These are phyloP conservation scores for Bombyx mandarina DNA, from an alignment of 1,140 invertebrate genomes.

Conservation along the genomic window DNA sequence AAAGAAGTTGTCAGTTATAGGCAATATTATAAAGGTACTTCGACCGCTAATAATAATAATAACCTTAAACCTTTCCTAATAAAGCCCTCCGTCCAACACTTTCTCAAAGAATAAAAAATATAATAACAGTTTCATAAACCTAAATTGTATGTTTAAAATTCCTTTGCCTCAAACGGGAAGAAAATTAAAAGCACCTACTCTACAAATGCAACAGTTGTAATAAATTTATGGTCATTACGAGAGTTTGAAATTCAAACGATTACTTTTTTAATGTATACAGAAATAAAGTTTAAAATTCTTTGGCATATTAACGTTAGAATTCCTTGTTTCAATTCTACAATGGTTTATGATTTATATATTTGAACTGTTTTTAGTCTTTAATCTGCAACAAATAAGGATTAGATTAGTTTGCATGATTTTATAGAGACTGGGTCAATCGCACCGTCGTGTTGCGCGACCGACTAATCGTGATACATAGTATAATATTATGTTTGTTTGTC, in stretches of 20 bases:
- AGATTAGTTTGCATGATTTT: not conserved
- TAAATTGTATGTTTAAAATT: constrained; percentile 2
- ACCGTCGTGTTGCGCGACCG: constrained; percentile 6
- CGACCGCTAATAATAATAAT: too few relatives aligned
- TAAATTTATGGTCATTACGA: constrained; percentile 8
- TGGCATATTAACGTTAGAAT: not conserved
- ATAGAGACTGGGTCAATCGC: constrained; percentile 4
- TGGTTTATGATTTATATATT: too few relatives aligned
- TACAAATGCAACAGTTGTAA: constrained; percentile 3
- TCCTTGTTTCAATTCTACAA: too few relatives aligned
- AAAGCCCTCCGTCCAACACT: too few relatives aligned
- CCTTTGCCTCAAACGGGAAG: constrained; percentile 10
- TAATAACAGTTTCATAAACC: too few relatives aligned
- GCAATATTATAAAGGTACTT: too few relatives aligned
- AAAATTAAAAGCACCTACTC: constrained; percentile 6
- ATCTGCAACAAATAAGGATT: too few relatives aligned
- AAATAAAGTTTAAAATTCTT: not conserved
- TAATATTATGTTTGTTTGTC: constrained; percentile 1
- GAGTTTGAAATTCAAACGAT: not conserved
- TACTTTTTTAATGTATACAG: not conserved
- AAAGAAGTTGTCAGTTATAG: too few relatives aligned
- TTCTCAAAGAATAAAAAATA: too few relatives aligned
- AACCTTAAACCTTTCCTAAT: too few relatives aligned
- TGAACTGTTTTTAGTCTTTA: too few relatives aligned
- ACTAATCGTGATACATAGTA: not conserved